Evolutionary conservation across 2,797 vertebrate genomes (phyloP).

Genomic region (Schizopygopsis malacanthus): DNA sequence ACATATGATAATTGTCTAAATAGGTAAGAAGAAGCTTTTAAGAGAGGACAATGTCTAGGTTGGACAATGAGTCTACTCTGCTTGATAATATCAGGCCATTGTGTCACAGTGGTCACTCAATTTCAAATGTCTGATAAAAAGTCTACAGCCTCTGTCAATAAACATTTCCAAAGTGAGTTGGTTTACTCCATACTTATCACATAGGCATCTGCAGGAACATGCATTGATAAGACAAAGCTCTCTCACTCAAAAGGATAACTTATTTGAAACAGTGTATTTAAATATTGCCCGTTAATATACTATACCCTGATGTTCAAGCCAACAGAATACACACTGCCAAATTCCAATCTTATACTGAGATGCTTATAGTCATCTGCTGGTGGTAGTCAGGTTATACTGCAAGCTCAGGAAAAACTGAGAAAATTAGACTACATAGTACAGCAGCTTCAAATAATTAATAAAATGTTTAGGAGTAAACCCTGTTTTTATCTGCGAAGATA

Average conservation of each 20-base stretch:
- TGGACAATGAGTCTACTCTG: not conserved
- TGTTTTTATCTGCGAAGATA: not conserved
- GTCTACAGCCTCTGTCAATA: not conserved
- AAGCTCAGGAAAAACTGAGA: not conserved
- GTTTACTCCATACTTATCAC: not conserved
- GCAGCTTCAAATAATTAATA: not conserved
- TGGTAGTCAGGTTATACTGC: not conserved
- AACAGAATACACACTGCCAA: not conserved
- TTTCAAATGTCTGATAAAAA: slow-evolving; percentile 7
- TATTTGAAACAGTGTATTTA: not conserved
- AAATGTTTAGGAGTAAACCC: not conserved
- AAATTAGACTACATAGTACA: not conserved
- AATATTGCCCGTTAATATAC: not conserved
- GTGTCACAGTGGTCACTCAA: not conserved
- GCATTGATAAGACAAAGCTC: not conserved
- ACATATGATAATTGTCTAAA: not conserved
- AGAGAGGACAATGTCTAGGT: not conserved
- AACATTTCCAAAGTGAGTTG: slow-evolving; percentile 14
- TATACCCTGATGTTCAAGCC: not conserved
- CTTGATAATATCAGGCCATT: not conserved
- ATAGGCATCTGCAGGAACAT: not conserved
- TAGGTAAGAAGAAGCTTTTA: not conserved
- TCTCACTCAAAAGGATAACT: not conserved
- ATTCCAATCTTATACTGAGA: not conserved
- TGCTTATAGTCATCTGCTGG: not conserved